These are phyloP conservation scores for Polyommatus iphigenia DNA, from an alignment of 2,888 invertebrate species.

Conservation along the genomic window DNA sequence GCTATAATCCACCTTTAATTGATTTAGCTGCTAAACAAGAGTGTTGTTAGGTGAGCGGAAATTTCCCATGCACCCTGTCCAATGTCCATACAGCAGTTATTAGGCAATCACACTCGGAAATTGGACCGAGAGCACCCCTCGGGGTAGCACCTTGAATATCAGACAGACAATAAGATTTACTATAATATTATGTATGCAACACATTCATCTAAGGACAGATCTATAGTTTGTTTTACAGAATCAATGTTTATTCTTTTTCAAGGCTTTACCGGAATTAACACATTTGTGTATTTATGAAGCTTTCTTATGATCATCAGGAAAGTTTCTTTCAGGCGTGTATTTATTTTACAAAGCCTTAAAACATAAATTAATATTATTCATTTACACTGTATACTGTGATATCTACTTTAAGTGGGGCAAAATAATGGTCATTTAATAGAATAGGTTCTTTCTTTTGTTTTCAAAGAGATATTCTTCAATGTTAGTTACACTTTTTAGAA, in stretches of 20 bases:
- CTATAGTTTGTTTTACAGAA: not conserved
- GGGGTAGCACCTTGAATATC: not conserved
- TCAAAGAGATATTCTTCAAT: too few species aligned
- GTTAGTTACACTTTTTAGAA: not conserved
- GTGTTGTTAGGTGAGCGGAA: not conserved
- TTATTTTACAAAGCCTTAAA: too few species aligned
- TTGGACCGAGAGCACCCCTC: not conserved
- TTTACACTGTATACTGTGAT: too few species aligned
- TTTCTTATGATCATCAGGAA: too few species aligned
- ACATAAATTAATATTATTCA: too few species aligned
- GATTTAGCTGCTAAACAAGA: not conserved
- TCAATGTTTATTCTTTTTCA: not conserved
- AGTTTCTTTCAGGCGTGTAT: too few species aligned
- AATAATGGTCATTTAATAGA: too few species aligned
- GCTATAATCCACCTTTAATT: not conserved
- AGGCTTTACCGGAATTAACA: not conserved
- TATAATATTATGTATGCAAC: too few species aligned
- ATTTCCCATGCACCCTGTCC: not conserved
- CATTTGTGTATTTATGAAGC: too few species aligned
- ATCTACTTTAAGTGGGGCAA: too few species aligned
- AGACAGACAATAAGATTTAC: not conserved
- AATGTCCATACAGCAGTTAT: not conserved
- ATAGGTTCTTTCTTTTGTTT: too few species aligned
- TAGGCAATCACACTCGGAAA: conserved; percentile 2
- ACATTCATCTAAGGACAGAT: too few species aligned